Base-by-base conservation (phyloP, 1,140 invertebrate genomes). In the Drosophila truncata region DNA sequence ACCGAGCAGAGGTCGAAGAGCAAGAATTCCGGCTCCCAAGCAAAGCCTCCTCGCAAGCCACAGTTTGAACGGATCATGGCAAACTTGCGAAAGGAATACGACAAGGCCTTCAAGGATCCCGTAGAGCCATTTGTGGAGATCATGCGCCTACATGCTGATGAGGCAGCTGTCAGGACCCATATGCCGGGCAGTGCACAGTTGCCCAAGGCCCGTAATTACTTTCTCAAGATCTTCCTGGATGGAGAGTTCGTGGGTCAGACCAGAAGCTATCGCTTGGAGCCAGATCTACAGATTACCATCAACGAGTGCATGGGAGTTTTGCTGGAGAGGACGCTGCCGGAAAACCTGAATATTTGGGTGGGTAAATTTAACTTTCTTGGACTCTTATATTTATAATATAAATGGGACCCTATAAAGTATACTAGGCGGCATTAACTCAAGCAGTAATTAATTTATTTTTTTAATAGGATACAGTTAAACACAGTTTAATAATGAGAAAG, bases 101-200 rank as follows among this genome's bases (percentile, higher is more conserved):
- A 85, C 7, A 90, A 93, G 35, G 85, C 93, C 44, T 93, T 94
- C 33, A 82, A 92, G 69, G 91, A 93, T 29, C 93, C 94, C 0
- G 94, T 93, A 33, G 94, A 95, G 63, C 94, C 94, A 11, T 77
- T 91, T 23, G 83, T 95, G 9, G 63, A 90, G 23, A 69, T 95
- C n/a, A 69, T 92, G 29, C 78, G 58, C 25, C 74, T 71, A 50
- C 73, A 83, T 29, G 33, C 64, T 55, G 67, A 79, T 69, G 66
- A 82, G 70, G 50, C 59, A 37, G 39, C 61, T 3, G 39, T 54
- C 25, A 27, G 35, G 13, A 27, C 59, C 4, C 16, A 20, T 14
- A 39, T 49, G 13, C 41, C 72, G 37, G 14, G 31, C 27, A 35
- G 11, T 10, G 70, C 65, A 14, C 69, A 83, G 41, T 6, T 35